phyloP scores from a whole-genome alignment of 2,113 vertebrate genomes.

The Microtus oregoni region DNA sequence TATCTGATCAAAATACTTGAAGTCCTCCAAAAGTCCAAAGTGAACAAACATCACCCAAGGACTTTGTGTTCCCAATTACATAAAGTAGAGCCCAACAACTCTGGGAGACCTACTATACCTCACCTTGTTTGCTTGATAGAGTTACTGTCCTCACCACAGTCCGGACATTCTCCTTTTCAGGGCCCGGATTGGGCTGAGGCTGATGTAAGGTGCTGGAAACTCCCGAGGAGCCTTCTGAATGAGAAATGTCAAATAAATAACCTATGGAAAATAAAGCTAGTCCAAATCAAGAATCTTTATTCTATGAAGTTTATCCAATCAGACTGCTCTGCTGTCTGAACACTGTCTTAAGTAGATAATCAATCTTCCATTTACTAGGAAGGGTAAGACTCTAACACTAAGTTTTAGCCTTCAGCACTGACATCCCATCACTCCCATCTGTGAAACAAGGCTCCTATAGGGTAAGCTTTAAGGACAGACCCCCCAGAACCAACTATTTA shows the following conservation, averaged over 20 bases:
- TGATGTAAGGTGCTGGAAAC: slow-evolving; percentile 77
- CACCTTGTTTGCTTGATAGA: slow-evolving; percentile 88
- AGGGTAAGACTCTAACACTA: slow-evolving; percentile 19
- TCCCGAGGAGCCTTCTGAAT: slow-evolving; percentile 84
- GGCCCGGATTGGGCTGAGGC: slow-evolving; percentile 80
- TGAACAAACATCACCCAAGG: background rate
- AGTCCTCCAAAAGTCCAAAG: slow-evolving; percentile 22
- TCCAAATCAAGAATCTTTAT: background rate
- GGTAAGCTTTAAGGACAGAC: background rate
- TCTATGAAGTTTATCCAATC: background rate
- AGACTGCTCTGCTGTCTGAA: background rate
- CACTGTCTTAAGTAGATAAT: background rate
- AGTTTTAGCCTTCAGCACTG: background rate
- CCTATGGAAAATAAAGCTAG: slow-evolving; percentile 20
- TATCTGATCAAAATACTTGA: slow-evolving; percentile 24
- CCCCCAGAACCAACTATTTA: background rate
- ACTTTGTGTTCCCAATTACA: background rate
- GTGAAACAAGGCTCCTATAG: background rate
- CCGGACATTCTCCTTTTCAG: slow-evolving; percentile 91
- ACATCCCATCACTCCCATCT: background rate
- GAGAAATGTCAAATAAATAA: slow-evolving; percentile 63
- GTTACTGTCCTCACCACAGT: slow-evolving; percentile 85
- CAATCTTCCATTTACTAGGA: slow-evolving; percentile 4
- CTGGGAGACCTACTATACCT: background rate
- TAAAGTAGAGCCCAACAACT: background rate